Evolutionary conservation across 2,113 vertebrate genomes (phyloP).

Genomic region (Pseudolaguvia tuberculata): DNA sequence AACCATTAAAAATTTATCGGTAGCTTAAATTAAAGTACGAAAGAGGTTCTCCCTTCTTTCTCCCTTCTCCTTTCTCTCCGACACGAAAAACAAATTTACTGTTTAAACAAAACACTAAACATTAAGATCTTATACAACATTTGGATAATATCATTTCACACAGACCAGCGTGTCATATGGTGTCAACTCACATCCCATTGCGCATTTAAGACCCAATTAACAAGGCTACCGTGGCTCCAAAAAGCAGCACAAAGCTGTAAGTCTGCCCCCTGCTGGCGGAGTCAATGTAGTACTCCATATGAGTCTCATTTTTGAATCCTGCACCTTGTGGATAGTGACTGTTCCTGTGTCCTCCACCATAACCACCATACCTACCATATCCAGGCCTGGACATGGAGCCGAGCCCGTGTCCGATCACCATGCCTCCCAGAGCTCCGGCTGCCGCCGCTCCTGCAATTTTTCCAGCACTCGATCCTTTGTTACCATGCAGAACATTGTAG

Average conservation of each 20-base stretch:
- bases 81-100: no score
- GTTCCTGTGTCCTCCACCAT: neutral
- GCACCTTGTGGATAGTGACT: neutral
- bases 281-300: conserved; percentile 37
- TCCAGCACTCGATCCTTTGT: conserved; percentile 23
- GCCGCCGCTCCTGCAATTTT: conserved; percentile 43
- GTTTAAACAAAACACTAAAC: no score
- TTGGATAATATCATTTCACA: neutral
- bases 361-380: conserved; percentile 15
- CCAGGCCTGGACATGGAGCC: conserved; percentile 40
- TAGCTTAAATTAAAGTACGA: neutral
- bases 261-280: conserved; percentile 3
- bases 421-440: conserved; percentile 42
- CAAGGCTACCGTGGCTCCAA: neutral
- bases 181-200: neutral
- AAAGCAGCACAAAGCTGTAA: conserved; percentile 14
- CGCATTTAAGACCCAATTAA: neutral
- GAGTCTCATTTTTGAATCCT: conserved; percentile 34
- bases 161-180: neutral
- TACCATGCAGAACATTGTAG: neutral
- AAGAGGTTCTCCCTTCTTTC: no score
- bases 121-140: neutral
- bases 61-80: no score
- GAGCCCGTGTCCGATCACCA: conserved; percentile 44
- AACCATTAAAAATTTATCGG: no score